Evolutionary conservation across 2,113 vertebrate genomes (phyloP).

Genomic region (Dryoscopus gambensis): DNA sequence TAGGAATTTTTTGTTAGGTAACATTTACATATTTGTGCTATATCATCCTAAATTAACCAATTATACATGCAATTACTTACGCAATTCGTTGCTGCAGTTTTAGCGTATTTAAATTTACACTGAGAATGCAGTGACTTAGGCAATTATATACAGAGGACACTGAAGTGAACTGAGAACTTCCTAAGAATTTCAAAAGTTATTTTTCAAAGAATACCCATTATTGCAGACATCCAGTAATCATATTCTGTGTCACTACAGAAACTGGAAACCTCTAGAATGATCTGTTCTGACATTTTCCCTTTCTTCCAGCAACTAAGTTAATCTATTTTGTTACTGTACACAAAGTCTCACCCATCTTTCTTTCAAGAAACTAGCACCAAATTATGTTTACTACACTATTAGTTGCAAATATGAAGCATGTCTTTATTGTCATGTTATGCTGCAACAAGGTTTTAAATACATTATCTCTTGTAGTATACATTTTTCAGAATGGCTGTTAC

Average conservation of each 20-base stretch:
- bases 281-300: rapidly evolving
- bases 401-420: background rate
- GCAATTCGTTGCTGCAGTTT: background rate
- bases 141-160: background rate
- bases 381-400: background rate
- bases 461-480: background rate
- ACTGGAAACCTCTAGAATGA: background rate
- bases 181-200: background rate
- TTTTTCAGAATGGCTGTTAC: background rate
- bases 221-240: background rate
- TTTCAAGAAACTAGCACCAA: background rate
- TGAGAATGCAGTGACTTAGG: background rate
- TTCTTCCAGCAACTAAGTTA: background rate
- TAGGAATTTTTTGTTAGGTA: background rate
- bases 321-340: background rate
- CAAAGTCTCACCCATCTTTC: background rate
- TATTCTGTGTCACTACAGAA: background rate
- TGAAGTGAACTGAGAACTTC: background rate
- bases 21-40: background rate
- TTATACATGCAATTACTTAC: background rate
- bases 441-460: background rate
- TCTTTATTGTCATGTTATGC: background rate
- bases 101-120: background rate
- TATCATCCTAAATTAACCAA: background rate
- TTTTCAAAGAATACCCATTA: background rate